phyloP scores from a whole-genome alignment of 2,797 vertebrate genomes.

The Ficedula albicollis region DNA sequence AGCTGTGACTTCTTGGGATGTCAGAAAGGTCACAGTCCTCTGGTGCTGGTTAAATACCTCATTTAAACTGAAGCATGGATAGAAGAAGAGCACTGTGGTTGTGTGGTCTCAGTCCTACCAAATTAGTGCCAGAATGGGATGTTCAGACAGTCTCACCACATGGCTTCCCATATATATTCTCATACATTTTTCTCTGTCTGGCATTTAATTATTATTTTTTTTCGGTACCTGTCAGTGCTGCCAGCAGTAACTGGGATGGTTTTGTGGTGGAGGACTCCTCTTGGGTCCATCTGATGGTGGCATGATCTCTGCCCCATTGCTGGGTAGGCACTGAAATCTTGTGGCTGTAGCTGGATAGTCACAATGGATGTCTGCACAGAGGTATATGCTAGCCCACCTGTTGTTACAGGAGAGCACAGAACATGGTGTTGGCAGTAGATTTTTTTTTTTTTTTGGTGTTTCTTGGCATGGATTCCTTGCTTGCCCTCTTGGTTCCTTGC shows the following conservation, averaged over 20 bases:
- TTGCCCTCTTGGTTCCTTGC: background rate
- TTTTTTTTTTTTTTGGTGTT: background rate
- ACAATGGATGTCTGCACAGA: fast-evolving
- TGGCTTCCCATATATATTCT: background rate
- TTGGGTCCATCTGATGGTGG: background rate
- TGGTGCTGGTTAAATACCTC: background rate
- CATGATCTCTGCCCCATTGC: fast-evolving
- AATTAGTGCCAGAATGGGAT: background rate
- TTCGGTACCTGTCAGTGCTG: background rate
- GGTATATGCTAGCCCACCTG: fast-evolving
- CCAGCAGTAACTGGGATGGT: background rate
- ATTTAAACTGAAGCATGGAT: background rate
- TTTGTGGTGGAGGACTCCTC: background rate
- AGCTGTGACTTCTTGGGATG: background rate
- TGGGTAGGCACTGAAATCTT: fast-evolving
- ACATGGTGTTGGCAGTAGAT: background rate
- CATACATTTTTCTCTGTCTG: background rate
- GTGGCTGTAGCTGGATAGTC: background rate
- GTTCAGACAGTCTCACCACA: background rate
- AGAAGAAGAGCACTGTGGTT: background rate
- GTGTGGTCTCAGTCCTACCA: background rate
- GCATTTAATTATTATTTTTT: background rate
- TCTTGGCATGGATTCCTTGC: background rate
- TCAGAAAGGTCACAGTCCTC: background rate
- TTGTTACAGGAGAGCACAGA: background rate